A percentile compares a stretch with the other conserved stretches of the same genome.
Evolutionary conservation across 2,113 vertebrate genomes (phyloP).

Genomic region (Pterocles burchelli): DNA sequence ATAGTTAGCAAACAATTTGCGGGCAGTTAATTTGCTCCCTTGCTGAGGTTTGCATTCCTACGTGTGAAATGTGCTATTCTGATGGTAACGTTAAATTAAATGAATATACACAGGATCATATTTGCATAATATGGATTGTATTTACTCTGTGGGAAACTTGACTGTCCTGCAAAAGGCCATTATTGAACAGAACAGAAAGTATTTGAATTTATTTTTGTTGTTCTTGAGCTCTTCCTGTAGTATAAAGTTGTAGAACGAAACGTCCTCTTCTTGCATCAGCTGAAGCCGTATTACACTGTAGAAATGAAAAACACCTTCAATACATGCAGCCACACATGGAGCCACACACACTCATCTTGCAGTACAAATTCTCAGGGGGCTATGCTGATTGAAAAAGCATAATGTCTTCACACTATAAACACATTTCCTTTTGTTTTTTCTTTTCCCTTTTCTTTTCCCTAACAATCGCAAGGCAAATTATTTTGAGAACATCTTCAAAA

Average conservation of each 20-base stretch:
- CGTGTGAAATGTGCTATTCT: slow-evolving; percentile 80
- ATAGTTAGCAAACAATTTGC: slow-evolving; percentile 80
- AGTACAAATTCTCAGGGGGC: background rate
- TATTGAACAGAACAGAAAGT: slow-evolving; percentile 49
- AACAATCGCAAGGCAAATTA: background rate
- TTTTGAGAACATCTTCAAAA: slow-evolving; percentile 48
- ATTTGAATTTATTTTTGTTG: slow-evolving; percentile 64
- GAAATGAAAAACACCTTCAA: slow-evolving; percentile 62
- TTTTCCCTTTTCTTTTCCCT: background rate
- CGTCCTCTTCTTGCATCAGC: slow-evolving; percentile 25
- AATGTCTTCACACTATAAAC: slow-evolving; percentile 12
- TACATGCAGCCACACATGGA: background rate
- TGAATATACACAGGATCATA: slow-evolving; percentile 67
- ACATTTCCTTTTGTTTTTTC: slow-evolving; percentile 1
- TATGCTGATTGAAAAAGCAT: background rate
- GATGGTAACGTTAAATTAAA: slow-evolving; percentile 74
- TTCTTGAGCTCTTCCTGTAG: slow-evolving; percentile 48
- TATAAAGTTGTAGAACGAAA: slow-evolving; percentile 26
- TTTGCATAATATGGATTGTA: slow-evolving; percentile 71
- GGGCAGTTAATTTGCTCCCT: slow-evolving; percentile 80
- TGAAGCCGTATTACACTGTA: background rate
- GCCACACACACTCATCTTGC: slow-evolving; percentile 23
- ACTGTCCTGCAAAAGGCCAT: slow-evolving; percentile 58
- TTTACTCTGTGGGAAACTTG: slow-evolving; percentile 69
- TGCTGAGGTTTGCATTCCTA: slow-evolving; percentile 78